phyloP scores from a whole-genome alignment of 64 coral and sea anemone genomes.

The Anthopleura sola region DNA sequence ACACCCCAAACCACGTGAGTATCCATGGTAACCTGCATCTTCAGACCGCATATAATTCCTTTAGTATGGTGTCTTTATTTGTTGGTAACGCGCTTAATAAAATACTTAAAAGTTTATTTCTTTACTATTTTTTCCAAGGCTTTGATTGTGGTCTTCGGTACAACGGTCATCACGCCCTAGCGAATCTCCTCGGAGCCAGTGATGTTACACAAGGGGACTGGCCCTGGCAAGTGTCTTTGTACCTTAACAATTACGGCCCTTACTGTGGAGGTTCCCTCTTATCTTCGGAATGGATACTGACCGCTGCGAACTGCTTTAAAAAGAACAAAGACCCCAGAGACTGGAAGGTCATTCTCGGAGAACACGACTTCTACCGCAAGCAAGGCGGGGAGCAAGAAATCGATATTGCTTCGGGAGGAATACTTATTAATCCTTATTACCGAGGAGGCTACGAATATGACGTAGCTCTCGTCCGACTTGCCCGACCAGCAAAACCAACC shows the following conservation, averaged over 20 bases:
- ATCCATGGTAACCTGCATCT: too few species aligned
- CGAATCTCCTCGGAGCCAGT: not conserved
- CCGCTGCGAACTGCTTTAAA: conserved; percentile 33
- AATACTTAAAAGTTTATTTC: too few species aligned
- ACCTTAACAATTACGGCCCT: conserved; percentile 23
- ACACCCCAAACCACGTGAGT: conserved; percentile 12
- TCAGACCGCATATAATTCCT: too few species aligned
- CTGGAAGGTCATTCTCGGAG: conserved; percentile 32
- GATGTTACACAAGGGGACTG: conserved; percentile 22
- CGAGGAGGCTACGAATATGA: conserved; percentile 22
- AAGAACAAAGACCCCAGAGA: conserved; percentile 24
- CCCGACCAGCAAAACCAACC: conserved; percentile 15
- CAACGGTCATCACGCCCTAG: not conserved
- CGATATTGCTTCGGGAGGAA: conserved; percentile 27
- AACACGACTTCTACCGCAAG: conserved; percentile 22
- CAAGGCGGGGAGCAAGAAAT: conserved; percentile 39
- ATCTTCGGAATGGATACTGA: conserved; percentile 33
- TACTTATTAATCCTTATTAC: conserved; percentile 20
- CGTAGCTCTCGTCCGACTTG: conserved; percentile 31
- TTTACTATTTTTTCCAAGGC: not conserved
- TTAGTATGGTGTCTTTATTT: too few species aligned
- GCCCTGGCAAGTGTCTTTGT: conserved; percentile 26
- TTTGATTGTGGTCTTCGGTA: conserved; percentile 21
- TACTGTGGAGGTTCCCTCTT: conserved; percentile 37
- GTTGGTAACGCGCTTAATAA: too few species aligned